Conservation (phyloP, 1,140 invertebrate genomes). For the Cyclargus thomasi region DNA sequence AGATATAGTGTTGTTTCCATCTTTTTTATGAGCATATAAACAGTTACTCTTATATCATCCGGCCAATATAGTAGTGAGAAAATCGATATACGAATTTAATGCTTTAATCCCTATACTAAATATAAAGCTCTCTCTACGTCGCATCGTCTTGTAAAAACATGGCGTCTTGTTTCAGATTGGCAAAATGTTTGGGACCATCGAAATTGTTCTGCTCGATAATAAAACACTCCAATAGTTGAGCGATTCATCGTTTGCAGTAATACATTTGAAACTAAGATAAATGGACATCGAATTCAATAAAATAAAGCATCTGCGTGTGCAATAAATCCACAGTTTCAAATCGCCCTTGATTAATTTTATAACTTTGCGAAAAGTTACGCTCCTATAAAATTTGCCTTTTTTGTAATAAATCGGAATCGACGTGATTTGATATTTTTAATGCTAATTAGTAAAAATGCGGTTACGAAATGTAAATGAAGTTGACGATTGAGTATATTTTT, state of each 20-base stretch:
- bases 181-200: slow-evolving; percentile 38
- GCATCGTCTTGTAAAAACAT: neutral
- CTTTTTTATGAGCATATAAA: neutral
- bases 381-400: slow-evolving; percentile 10
- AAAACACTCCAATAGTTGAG: slow-evolving; percentile 54
- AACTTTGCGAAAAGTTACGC: slow-evolving; percentile 11
- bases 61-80: neutral
- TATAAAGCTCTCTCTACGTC: neutral
- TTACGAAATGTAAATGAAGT: neutral
- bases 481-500: neutral
- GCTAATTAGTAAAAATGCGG: neutral
- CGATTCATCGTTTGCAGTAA: slow-evolving; percentile 43
- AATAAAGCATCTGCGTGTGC: slow-evolving; percentile 31
- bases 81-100: neutral
- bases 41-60: too few species aligned
- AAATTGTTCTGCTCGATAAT: slow-evolving; percentile 38
- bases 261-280: slow-evolving; percentile 46
- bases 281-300: slow-evolving; percentile 45
- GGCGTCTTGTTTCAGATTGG: neutral
- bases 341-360: slow-evolving; percentile 34
- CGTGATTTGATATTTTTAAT: neutral
- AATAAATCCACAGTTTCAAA: slow-evolving; percentile 38
- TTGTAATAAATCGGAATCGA: neutral
- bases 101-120: neutral
- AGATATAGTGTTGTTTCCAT: too few species aligned